Evolutionary conservation across 2,113 vertebrate species (phyloP).

Genomic region (Carassius auratus): DNA sequence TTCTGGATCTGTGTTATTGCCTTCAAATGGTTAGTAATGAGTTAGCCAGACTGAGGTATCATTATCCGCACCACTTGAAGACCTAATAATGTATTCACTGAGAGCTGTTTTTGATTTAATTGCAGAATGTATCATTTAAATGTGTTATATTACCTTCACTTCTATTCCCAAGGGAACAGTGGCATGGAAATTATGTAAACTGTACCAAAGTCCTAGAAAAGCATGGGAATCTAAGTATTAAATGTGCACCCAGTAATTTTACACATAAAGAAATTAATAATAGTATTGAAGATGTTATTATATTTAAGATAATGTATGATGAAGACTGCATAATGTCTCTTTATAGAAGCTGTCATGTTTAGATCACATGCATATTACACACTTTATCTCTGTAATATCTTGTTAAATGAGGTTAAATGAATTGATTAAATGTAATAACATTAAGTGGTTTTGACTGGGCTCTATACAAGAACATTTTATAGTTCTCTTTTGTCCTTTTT

Average conservation of each 20-base stretch:
- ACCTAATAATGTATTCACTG: constrained; percentile 20
- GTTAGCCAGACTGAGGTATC: constrained; percentile 21
- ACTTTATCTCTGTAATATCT: background rate
- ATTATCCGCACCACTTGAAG: constrained; percentile 5
- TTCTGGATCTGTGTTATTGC: background rate
- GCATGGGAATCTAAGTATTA: background rate
- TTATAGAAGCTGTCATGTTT: background rate
- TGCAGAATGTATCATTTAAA: constrained; percentile 28
- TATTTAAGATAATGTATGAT: background rate
- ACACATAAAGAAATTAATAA: background rate
- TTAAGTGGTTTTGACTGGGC: background rate
- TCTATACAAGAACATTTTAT: too few species aligned
- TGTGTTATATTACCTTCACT: constrained; percentile 29
- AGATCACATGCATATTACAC: background rate
- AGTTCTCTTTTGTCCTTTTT: too few species aligned
- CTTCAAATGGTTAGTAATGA: constrained; percentile 35
- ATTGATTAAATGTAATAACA: background rate
- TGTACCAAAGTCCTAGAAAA: background rate
- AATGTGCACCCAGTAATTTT: background rate
- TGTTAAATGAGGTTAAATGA: background rate
- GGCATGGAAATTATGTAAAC: constrained; percentile 9
- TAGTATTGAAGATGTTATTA: background rate
- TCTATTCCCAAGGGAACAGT: constrained; percentile 10
- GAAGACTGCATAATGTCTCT: background rate
- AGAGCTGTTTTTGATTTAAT: constrained; percentile 32